phyloP scores from a whole-genome alignment of 2,797 vertebrate species.

The Tragopan temminckii region DNA sequence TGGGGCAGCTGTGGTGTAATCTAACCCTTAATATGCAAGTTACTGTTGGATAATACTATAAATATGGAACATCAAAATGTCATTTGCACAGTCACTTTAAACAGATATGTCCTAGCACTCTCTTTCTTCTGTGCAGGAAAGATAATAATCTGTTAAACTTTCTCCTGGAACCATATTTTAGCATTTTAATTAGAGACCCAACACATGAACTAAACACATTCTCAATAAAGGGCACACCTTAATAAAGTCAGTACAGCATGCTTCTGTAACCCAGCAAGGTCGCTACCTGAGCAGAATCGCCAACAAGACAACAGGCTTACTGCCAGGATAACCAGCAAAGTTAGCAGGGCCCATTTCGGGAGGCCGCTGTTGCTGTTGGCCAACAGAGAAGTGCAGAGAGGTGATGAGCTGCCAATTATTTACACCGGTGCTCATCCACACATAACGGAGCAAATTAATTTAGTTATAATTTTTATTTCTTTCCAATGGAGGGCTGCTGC shows the following conservation, averaged over 20 bases:
- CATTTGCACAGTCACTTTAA: constrained; percentile 56
- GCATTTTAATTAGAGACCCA: constrained; percentile 76
- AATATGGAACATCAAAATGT: constrained; percentile 63
- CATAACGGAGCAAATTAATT: background rate
- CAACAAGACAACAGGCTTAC: constrained; percentile 47
- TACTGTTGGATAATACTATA: constrained; percentile 23
- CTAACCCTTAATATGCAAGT: constrained; percentile 44
- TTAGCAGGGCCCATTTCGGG: background rate
- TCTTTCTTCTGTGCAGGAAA: constrained; percentile 38
- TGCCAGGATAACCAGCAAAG: constrained; percentile 29
- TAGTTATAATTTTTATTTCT: background rate
- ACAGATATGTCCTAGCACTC: constrained; percentile 9
- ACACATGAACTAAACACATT: constrained; percentile 58
- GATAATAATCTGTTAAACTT: constrained; percentile 70
- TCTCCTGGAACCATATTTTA: constrained; percentile 71
- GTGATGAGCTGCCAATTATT: fast-evolving
- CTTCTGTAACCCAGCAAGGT: constrained; percentile 70
- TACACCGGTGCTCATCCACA: background rate
- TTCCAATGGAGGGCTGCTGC: background rate
- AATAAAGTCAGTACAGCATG: constrained; percentile 56
- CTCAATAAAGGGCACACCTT: constrained; percentile 55
- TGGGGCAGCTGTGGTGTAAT: constrained; percentile 11
- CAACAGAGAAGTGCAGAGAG: background rate
- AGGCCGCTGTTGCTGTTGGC: background rate
- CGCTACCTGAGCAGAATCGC: constrained; percentile 58